Percentiles rank a stretch among this genome's conserved stretches.
Evolutionary conservation across 2,113 vertebrate genomes (phyloP).

Genomic region (Jacana jacana): DNA sequence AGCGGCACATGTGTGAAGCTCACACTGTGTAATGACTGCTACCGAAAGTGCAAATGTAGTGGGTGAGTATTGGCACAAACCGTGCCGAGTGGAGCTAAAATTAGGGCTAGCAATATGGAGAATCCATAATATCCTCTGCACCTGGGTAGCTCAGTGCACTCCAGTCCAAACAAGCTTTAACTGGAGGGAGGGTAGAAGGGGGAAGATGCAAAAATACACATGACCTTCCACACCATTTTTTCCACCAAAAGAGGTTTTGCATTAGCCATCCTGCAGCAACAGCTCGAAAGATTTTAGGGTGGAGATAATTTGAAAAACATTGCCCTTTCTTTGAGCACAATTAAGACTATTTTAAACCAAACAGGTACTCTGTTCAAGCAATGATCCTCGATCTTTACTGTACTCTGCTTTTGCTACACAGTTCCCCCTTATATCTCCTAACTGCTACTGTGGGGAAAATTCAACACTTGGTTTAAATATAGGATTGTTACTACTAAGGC

Average conservation of each 20-base stretch:
- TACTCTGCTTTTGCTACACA: not conserved
- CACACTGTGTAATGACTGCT: conserved; percentile 13
- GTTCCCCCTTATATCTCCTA: not conserved
- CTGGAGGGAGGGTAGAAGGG: not conserved
- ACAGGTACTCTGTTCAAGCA: not conserved
- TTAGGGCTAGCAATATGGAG: conserved; percentile 11
- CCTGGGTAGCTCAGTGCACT: not conserved
- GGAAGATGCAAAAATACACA: not conserved
- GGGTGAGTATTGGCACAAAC: conserved; percentile 39
- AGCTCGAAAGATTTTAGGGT: not conserved
- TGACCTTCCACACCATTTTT: not conserved
- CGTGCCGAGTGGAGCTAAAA: not conserved
- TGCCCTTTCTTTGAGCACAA: not conserved
- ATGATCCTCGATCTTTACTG: not conserved
- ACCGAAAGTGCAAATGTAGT: conserved; percentile 2
- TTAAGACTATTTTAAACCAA: conserved; percentile 2
- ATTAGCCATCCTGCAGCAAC: not conserved
- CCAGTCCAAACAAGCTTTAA: not conserved
- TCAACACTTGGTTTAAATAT: not conserved
- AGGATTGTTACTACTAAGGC: not conserved
- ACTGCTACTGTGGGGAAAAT: not conserved
- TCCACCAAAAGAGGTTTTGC: not conserved
- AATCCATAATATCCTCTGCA: conserved; percentile 10
- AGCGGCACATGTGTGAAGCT: not conserved
- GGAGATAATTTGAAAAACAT: not conserved